Evolutionary conservation across 2,888 invertebrate genomes (phyloP), one percentile per base, ranked within the genome.

Genomic region (Acleris literana): DNA sequence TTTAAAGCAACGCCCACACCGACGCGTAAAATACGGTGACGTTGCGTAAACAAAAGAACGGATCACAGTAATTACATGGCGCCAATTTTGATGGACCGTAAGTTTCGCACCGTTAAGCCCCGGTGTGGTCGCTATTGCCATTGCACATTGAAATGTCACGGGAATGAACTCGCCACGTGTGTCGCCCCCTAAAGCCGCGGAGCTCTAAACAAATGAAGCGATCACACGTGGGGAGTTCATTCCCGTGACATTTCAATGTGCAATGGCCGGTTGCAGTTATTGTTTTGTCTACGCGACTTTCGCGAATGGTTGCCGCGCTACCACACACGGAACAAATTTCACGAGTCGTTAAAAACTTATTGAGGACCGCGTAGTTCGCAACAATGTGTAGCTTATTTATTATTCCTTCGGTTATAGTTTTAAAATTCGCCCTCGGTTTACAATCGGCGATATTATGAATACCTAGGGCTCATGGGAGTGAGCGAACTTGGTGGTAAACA

Each of bases 291-390:
- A 44, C 25, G 2, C 13, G 20, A 18, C 18, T 68, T 60, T 64
- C 17, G 39, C 44, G 54, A 68, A 65, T 25, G 33, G 33, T 39
- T 61, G 60, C 39, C 44, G 49, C 58, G 17, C 51, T 51, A 33
- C 48, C 68, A 68, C 9, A 71, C 73, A 66, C 20, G 63, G 25
- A 56, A 66, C 52, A 60, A 60, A 55, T 62, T 59, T 22, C 70
- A 74, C 72, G 75, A 74, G 72, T 80, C 83, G 78, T 85, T 80
- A 82, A 81, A 81, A 80, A 85, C 83, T 81, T 83, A 79, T 82
- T 79, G 75, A 72, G 73, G 73, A 75, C 75, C 71, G 71, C 74
- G 73, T 73, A 81, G 75, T 72, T 70, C 67, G 73, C 76, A 74
- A 80, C 80, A 81, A 75, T 77, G 76, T 77, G 75, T 68, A 78